Evolutionary conservation across 2,113 vertebrate genomes (phyloP).

Genomic region (Melanotaenia duboulayi): DNA sequence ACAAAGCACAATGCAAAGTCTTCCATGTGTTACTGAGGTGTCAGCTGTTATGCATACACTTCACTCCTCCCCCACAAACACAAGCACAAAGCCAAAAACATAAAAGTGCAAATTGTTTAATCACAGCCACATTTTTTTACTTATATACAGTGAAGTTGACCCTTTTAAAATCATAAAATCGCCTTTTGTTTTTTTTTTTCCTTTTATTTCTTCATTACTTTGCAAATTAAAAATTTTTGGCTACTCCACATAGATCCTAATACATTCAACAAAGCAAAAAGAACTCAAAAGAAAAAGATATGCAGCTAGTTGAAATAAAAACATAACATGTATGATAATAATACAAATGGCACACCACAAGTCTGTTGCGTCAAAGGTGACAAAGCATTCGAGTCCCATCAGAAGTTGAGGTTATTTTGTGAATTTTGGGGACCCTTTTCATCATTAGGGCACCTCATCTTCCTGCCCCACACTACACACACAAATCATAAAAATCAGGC

Average conservation of each 20-base stretch:
- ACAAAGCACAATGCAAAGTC: constrained; percentile 64
- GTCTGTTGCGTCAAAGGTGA: constrained; percentile 64
- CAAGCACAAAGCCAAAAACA: constrained; percentile 18
- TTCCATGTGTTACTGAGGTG: not conserved
- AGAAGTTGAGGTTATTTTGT: constrained; percentile 59
- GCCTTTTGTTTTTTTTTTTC: constrained; percentile 43
- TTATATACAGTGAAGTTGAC: constrained; percentile 84
- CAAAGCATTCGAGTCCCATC: constrained; percentile 37
- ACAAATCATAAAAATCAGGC: constrained; percentile 62
- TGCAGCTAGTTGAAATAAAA: constrained; percentile 49
- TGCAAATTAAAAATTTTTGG: constrained; percentile 60
- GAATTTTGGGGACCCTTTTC: constrained; percentile 28
- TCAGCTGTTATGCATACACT: not conserved
- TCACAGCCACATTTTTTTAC: constrained; percentile 80
- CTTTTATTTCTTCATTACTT: constrained; percentile 42
- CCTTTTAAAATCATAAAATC: constrained; percentile 69
- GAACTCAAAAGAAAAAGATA: constrained; percentile 30
- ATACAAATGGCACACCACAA: constrained; percentile 73
- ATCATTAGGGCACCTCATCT: constrained; percentile 12
- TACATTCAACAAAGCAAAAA: constrained; percentile 78
- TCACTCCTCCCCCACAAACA: not conserved
- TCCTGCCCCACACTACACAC: constrained; percentile 34
- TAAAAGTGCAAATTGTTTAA: constrained; percentile 88
- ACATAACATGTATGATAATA: constrained; percentile 36
- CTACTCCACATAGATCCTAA: constrained; percentile 48